Percentiles rank a stretch among this genome's conserved stretches.
Evolutionary conservation across 2,797 vertebrate genomes (phyloP).

Genomic region (Rallus crepitans): DNA sequence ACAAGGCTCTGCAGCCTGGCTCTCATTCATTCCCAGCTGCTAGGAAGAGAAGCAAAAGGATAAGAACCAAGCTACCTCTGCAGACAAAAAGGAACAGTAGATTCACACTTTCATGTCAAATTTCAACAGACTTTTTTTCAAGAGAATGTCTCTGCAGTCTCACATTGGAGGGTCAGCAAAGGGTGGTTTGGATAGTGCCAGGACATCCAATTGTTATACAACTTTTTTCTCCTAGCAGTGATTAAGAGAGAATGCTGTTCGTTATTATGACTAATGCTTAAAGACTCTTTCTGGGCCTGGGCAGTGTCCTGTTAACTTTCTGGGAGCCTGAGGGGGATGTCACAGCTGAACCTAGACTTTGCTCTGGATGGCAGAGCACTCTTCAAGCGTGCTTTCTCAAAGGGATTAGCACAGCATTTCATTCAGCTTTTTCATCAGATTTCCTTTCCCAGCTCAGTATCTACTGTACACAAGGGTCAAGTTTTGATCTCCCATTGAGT

Average conservation of each 20-base stretch:
- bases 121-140: not conserved
- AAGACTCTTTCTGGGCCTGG: constrained; percentile 58
- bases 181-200: constrained; percentile 42
- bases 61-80: not conserved
- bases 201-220: constrained; percentile 63
- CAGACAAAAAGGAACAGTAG: constrained; percentile 8
- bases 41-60: not conserved
- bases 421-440: constrained; percentile 73
- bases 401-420: constrained; percentile 72
- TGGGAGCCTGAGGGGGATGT: constrained; percentile 68
- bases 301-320: constrained; percentile 61
- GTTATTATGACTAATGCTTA: constrained; percentile 71
- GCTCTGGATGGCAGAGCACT: constrained; percentile 73
- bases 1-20: not conserved
- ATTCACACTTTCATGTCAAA: constrained; percentile 17
- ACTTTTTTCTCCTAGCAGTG: constrained; percentile 9
- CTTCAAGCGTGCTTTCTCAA: constrained; percentile 71
- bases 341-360: constrained; percentile 62
- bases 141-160: constrained; percentile 29
- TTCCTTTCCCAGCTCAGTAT: constrained; percentile 59
- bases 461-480: constrained; percentile 49
- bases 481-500: constrained; percentile 32
- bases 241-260: constrained; percentile 66
- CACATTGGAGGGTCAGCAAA: constrained; percentile 9
- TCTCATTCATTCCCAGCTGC: constrained; percentile 22